Conservation (phyloP, 2,797 vertebrate genomes). For the Molossus alvarezi region DNA sequence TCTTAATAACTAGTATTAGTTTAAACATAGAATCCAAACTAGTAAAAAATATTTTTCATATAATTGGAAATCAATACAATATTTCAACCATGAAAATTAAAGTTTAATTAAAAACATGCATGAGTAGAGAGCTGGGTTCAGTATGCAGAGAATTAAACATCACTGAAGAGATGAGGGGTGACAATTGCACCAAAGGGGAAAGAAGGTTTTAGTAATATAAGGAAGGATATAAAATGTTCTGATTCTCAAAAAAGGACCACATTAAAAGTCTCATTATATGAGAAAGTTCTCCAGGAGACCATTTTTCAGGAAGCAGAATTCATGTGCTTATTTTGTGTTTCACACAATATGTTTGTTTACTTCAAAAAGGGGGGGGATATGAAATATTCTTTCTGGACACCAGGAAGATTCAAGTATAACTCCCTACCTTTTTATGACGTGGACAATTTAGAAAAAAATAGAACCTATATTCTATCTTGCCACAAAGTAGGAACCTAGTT, state of each 20-base stretch:
- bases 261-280: not conserved
- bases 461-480: not conserved
- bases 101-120: constrained; percentile 57
- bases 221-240: not conserved
- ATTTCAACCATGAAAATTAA: constrained; percentile 69
- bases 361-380: not conserved
- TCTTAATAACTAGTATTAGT: not conserved
- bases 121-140: not conserved
- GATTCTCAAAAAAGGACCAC: not conserved
- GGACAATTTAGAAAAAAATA: not conserved
- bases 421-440: not conserved
- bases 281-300: not conserved
- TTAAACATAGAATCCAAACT: constrained; percentile 50
- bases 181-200: not conserved
- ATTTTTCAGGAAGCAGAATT: not conserved
- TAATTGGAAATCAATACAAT: constrained; percentile 69
- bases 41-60: constrained; percentile 9
- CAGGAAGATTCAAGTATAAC: not conserved
- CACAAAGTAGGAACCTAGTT: not conserved
- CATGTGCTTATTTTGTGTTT: not conserved
- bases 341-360: not conserved
- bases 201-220: not conserved
- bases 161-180: constrained; percentile 47
- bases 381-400: not conserved
- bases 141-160: constrained; percentile 40